Conservation (phyloP, 2,113 vertebrate genomes). For the Zosterops japonicus region DNA sequence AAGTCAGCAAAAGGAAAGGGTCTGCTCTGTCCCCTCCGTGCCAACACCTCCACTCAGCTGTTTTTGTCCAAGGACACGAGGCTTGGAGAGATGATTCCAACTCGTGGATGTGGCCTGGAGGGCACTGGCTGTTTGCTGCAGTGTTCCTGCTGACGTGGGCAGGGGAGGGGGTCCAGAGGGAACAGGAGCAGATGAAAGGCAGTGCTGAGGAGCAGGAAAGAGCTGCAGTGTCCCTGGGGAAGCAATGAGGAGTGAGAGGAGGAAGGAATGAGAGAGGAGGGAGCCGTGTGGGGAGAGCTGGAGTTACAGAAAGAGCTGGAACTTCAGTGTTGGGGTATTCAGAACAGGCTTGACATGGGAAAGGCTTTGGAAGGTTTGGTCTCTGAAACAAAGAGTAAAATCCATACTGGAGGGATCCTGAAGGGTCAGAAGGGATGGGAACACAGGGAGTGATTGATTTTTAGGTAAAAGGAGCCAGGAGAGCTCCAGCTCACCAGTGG, state of each 20-base stretch:
- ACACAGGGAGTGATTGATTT: not conserved
- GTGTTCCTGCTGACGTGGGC: not conserved
- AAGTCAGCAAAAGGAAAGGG: slow-evolving; percentile 3
- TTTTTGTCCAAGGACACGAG: not conserved
- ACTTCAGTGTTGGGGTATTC: rapidly evolving
- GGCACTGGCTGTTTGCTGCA: not conserved
- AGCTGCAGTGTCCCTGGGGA: not conserved
- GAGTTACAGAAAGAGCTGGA: not conserved
- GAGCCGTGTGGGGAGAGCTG: not conserved
- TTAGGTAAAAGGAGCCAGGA: not conserved
- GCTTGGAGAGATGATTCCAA: not conserved
- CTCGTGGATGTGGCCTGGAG: not conserved
- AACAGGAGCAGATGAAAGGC: not conserved
- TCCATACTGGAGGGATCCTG: not conserved
- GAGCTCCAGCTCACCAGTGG: not conserved
- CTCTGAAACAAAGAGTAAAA: not conserved
- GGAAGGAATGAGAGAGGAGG: not conserved
- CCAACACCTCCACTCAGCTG: not conserved
- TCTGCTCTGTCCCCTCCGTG: not conserved
- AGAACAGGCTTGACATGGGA: not conserved
- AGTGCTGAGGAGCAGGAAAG: not conserved
- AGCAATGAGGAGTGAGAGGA: not conserved
- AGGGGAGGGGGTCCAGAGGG: not conserved
- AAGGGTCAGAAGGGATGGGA: not conserved
- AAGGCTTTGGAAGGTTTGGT: not conserved